A percentile compares a stretch with the other conserved stretches of the same genome.
These are phyloP conservation scores for Poeciliopsis retropinna DNA, from an alignment of 2,113 vertebrate genomes.

Conservation along the genomic window DNA sequence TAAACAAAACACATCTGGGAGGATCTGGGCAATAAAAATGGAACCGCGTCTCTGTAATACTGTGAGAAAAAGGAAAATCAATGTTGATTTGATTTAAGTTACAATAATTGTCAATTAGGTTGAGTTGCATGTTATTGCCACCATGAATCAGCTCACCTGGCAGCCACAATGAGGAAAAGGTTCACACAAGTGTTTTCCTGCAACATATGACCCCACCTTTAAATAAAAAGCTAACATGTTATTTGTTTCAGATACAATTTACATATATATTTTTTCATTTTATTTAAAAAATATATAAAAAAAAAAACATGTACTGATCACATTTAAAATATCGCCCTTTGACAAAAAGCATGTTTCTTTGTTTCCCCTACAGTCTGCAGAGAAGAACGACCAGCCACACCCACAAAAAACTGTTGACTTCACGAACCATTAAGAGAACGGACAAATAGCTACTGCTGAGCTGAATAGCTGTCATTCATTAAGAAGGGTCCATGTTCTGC, in stretches of 20 bases:
- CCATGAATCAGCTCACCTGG: conserved; percentile 54
- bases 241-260: background rate
- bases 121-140: conserved; percentile 54
- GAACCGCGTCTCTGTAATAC: conserved; percentile 19
- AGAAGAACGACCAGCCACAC: conserved; percentile 22
- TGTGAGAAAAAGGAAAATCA: conserved; percentile 52
- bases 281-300: too few species aligned
- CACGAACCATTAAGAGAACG: conserved; percentile 15
- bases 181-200: conserved; percentile 31
- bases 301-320: conserved; percentile 38
- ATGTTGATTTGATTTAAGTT: conserved; percentile 48
- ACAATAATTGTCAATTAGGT: conserved; percentile 57
- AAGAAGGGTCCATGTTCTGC: conserved; percentile 36
- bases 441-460: conserved; percentile 39
- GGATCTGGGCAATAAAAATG: conserved; percentile 21
- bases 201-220: background rate
- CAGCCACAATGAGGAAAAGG: background rate
- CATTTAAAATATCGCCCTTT: conserved; percentile 32
- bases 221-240: conserved; percentile 5
- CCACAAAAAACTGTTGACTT: conserved; percentile 43
- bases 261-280: too few species aligned
- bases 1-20: conserved; percentile 6
- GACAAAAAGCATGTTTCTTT: conserved; percentile 53
- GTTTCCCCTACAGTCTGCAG: conserved; percentile 25
- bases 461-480: conserved; percentile 49